Evolutionary conservation across 2,888 invertebrate species (phyloP).

Genomic region (Aspidiotus destructor): DNA sequence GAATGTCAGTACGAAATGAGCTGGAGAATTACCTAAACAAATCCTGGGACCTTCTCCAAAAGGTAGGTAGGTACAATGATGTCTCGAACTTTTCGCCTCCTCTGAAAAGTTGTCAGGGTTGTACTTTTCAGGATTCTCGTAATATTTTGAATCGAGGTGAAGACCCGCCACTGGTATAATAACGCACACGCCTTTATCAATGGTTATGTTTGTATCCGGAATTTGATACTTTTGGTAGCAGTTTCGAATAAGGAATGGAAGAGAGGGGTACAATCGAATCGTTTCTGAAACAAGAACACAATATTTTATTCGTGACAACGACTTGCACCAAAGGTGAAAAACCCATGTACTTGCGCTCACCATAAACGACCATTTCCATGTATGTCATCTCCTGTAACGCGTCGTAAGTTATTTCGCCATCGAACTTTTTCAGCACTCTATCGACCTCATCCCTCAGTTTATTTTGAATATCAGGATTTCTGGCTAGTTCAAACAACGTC

Average conservation of each 20-base stretch:
- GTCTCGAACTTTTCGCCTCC: constrained; percentile 47
- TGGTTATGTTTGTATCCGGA: constrained; percentile 45
- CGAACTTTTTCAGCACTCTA: constrained; percentile 43
- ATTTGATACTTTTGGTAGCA: constrained; percentile 48
- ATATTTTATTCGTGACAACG: background rate
- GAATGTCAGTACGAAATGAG: background rate
- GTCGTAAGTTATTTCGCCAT: constrained; percentile 39
- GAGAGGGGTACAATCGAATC: constrained; percentile 51
- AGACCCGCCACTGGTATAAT: constrained; percentile 49
- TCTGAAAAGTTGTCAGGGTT: constrained; percentile 51
- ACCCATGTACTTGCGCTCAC: constrained; percentile 33
- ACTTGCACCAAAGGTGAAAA: background rate
- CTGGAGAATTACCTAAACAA: constrained; percentile 41
- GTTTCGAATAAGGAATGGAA: constrained; percentile 46
- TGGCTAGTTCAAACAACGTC: constrained; percentile 48
- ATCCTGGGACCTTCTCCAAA: constrained; percentile 44
- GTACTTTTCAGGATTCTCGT: constrained; percentile 49
- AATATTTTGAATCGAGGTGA: constrained; percentile 51
- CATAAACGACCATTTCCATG: constrained; percentile 40
- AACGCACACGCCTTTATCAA: constrained; percentile 48
- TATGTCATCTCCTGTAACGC: constrained; percentile 40
- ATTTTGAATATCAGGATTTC: constrained; percentile 45
- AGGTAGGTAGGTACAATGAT: constrained; percentile 45
- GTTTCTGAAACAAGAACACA: constrained; percentile 44
- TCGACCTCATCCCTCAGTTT: constrained; percentile 45